Conservation (phyloP, 2,113 vertebrate genomes). For the Hemiscyllium ocellatum region DNA sequence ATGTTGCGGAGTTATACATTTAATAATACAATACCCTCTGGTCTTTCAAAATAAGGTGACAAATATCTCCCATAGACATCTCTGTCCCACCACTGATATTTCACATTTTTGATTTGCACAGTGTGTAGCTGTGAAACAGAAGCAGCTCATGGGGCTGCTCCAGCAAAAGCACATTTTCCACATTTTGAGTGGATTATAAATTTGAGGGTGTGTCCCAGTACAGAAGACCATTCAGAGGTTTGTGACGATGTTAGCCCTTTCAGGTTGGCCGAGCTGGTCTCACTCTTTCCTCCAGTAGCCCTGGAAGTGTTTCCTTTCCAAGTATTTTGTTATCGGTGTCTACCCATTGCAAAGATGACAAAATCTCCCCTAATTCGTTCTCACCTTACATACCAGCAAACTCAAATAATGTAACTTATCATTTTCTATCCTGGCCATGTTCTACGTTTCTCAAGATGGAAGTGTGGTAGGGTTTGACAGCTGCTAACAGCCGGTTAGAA, state of each 20-base stretch:
- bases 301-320: background rate
- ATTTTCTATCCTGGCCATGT: background rate
- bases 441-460: background rate
- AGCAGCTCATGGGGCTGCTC: background rate
- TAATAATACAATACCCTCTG: background rate
- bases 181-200: background rate
- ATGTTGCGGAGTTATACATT: conserved; percentile 17
- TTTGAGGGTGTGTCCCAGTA: background rate
- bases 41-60: background rate
- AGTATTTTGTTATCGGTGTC: background rate
- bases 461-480: background rate
- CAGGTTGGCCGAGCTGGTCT: too few relatives aligned
- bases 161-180: background rate
- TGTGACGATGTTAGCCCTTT: background rate
- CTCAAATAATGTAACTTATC: background rate
- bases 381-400: background rate
- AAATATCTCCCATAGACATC: background rate
- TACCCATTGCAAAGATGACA: background rate
- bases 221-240: background rate
- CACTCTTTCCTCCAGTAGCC: background rate
- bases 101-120: background rate
- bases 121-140: background rate
- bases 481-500: background rate
- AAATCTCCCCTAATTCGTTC: background rate
- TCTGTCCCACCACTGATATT: background rate